phyloP scores from a whole-genome alignment of 1,140 invertebrate genomes.

The Glossosoma conforme region DNA sequence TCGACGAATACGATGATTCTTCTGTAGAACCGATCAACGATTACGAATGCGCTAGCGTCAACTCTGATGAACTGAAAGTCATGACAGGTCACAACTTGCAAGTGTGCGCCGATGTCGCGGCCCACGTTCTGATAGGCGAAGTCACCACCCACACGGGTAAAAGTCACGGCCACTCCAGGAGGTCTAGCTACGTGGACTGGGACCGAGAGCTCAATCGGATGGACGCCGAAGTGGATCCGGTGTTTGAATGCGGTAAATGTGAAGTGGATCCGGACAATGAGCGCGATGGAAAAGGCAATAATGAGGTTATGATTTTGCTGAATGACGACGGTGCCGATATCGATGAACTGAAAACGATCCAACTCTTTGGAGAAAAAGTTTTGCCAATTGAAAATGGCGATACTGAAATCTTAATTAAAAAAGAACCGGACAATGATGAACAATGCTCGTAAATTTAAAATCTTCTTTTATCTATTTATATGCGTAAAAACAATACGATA shows the following conservation, averaged over 20 bases:
- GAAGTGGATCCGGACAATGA: constrained; percentile 21
- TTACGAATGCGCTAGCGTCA: neutral
- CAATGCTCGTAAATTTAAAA: no score
- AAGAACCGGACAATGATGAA: neutral
- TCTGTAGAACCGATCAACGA: neutral
- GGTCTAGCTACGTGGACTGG: constrained; percentile 41
- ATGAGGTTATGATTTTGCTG: neutral
- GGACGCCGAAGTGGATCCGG: constrained; percentile 41
- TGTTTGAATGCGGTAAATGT: constrained; percentile 34
- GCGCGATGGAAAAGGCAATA: neutral
- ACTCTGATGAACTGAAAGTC: no score
- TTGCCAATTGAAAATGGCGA: constrained; percentile 10
- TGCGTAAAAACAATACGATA: no score
- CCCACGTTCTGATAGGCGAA: neutral
- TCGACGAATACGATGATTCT: constrained; percentile 12
- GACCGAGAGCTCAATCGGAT: constrained; percentile 42
- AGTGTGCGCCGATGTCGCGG: constrained; percentile 20
- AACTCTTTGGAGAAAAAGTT: constrained; percentile 25
- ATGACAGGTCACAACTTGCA: constrained; percentile 14
- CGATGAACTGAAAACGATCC: neutral
- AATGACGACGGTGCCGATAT: neutral
- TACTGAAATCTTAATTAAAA: neutral
- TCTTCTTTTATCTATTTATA: no score
- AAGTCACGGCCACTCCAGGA: constrained; percentile 33
- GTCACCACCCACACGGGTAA: neutral